Base-by-base conservation (phyloP, 2,888 invertebrate genomes). In the Junonia oenone region DNA sequence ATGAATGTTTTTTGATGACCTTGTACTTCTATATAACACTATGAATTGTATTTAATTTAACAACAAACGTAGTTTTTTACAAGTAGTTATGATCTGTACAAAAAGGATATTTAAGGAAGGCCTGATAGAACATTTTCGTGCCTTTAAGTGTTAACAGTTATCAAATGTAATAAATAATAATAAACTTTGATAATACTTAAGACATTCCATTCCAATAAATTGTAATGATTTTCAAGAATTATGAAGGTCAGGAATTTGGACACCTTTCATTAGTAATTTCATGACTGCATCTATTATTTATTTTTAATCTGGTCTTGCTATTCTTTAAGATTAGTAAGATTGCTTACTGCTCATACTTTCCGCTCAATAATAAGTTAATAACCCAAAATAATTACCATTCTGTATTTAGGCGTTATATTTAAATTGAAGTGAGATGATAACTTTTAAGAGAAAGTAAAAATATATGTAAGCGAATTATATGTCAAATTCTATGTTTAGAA, bases 141-240 rank as follows among this genome's bases (percentile, higher is more conserved):
- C 59, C 59, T 59, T 59, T 56, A 45, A 45, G n/a, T n/a, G n/a
- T n/a, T n/a, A 55, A 15, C 38, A 52, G 53, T 47, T 45, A 46
- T 49, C 49, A 45, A 40, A 19, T 19, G 11, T 6, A 19, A 35
- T 13, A 11, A 35, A 14, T 6, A 19, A 35, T 13, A 11, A 35
- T 6, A n/a, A 14, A 40, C 19, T 19, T 13, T 26, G 6, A 43
- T 26, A 43, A 43, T 43, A 19, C n/a, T 6, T 22, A 26, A 22
- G 1, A 43, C 26, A 43, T 43, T 43, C 26, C 26, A 17, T 43
- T 43, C 17, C 2, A 6, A 17, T 22, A 4, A 38, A 38, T 17
- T 19, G 3, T 6, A 19, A 11, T 19, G 19, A 17, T 17, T 40
- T 40, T 19, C 2, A 33, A 33, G 22, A 22, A 22, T 35, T 13